phyloP scores from a whole-genome alignment of 2,888 invertebrate genomes.

The Sarcophaga carnaria region DNA sequence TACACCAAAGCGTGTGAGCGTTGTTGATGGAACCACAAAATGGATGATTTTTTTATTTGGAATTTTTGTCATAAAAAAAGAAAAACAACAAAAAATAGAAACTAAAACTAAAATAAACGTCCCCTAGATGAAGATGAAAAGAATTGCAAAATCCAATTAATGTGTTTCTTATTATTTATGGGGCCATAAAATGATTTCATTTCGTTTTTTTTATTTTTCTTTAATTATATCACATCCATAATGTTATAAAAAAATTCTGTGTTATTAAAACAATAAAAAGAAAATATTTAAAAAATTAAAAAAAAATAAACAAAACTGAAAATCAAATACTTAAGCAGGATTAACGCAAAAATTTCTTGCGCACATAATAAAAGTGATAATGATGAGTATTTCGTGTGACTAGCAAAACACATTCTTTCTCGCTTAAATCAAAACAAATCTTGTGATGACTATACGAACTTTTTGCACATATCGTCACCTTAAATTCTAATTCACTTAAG shows the following conservation, averaged over 20 bases:
- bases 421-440: not conserved
- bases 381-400: not conserved
- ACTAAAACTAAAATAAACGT: no score
- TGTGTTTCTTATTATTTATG: conserved; percentile 50
- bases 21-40: not conserved
- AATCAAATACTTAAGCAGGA: not conserved
- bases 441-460: not conserved
- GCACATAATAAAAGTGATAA: not conserved
- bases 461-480: not conserved
- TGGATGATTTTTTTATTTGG: not conserved
- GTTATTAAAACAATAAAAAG: conserved; percentile 1
- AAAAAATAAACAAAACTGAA: not conserved
- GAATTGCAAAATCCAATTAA: conserved; percentile 36
- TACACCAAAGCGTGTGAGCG: not conserved
- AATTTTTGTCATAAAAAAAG: not conserved
- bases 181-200: conserved; percentile 40
- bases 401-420: not conserved
- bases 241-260: not conserved
- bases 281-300: no score
- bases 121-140: conserved; percentile 20
- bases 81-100: not conserved
- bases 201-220: not conserved
- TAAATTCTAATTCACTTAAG: no score
- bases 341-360: not conserved
- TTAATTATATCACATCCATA: not conserved